Evolutionary conservation across 2,888 invertebrate genomes (phyloP).

Genomic region (Machimus atricapillus): DNA sequence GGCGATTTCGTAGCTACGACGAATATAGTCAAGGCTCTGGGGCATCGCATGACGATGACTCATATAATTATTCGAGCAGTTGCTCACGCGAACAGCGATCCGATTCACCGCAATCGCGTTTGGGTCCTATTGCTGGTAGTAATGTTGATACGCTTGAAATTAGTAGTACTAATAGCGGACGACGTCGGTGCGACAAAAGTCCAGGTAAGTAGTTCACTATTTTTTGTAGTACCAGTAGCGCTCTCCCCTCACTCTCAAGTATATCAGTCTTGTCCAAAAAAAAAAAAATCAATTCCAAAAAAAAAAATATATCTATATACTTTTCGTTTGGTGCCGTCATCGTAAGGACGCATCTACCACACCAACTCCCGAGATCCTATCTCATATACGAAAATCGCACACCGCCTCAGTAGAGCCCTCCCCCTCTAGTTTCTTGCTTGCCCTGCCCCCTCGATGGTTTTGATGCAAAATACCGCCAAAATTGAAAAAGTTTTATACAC

Average conservation of each 20-base stretch:
- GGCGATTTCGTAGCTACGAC: slow-evolving; percentile 71
- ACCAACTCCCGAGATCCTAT: neutral
- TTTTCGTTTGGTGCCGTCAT: neutral
- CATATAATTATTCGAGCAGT: slow-evolving; percentile 49
- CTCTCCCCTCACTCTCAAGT: neutral
- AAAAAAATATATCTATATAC: neutral
- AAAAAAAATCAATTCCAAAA: neutral
- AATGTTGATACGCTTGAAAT: slow-evolving; percentile 54
- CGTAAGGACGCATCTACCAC: neutral
- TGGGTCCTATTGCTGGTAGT: slow-evolving; percentile 63
- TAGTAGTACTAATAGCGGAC: slow-evolving; percentile 52
- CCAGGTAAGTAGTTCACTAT: slow-evolving; percentile 50
- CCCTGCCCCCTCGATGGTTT: neutral
- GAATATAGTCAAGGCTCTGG: slow-evolving; percentile 77
- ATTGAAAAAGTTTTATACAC: neutral
- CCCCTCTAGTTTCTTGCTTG: neutral
- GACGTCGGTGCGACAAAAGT: slow-evolving; percentile 62
- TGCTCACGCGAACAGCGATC: slow-evolving; percentile 63
- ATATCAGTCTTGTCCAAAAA: neutral
- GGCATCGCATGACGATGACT: slow-evolving; percentile 71
- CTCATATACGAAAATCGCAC: neutral
- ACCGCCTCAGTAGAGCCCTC: neutral
- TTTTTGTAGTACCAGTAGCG: slow-evolving; percentile 25
- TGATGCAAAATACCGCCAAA: neutral
- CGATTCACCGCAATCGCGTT: slow-evolving; percentile 57